These are phyloP conservation scores for Platycnemis pennipes DNA, from an alignment of 2,888 invertebrate species.

Conservation along the genomic window DNA sequence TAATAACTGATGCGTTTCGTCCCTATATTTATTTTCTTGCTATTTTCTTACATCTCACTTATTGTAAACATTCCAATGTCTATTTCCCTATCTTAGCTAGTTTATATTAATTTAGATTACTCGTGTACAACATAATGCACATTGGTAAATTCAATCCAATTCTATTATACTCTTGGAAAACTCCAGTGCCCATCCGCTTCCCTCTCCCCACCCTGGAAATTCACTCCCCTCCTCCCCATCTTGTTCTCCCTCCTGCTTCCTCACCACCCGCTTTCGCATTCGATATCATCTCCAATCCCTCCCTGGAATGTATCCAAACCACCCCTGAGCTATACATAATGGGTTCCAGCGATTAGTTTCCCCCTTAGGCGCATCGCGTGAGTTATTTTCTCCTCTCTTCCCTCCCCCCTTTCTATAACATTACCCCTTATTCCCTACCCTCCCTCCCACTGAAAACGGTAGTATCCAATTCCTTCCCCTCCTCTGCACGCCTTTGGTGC, in stretches of 20 bases:
- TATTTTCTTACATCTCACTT: too few relatives aligned
- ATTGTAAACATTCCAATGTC: too few relatives aligned
- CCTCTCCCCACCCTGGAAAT: background rate
- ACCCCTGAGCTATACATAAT: background rate
- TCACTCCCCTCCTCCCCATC: constrained; percentile 21
- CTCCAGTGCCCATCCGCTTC: background rate
- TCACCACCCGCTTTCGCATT: background rate
- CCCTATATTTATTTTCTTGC: too few relatives aligned
- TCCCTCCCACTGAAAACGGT: background rate
- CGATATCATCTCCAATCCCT: constrained; percentile 41
- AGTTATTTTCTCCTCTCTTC: background rate
- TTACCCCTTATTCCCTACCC: background rate
- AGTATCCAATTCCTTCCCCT: background rate
- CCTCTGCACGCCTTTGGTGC: background rate
- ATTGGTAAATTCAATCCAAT: too few relatives aligned
- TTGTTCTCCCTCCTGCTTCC: background rate
- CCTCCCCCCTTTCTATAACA: background rate
- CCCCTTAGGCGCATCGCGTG: background rate
- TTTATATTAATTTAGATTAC: too few relatives aligned
- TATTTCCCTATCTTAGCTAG: too few relatives aligned
- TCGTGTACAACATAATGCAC: too few relatives aligned
- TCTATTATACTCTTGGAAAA: too few relatives aligned
- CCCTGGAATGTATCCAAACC: constrained; percentile 14
- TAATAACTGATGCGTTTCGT: too few relatives aligned
- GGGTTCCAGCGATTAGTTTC: constrained; percentile 11